Conservation (phyloP, 2,113 vertebrate genomes). For the Vulpes vulpes region DNA sequence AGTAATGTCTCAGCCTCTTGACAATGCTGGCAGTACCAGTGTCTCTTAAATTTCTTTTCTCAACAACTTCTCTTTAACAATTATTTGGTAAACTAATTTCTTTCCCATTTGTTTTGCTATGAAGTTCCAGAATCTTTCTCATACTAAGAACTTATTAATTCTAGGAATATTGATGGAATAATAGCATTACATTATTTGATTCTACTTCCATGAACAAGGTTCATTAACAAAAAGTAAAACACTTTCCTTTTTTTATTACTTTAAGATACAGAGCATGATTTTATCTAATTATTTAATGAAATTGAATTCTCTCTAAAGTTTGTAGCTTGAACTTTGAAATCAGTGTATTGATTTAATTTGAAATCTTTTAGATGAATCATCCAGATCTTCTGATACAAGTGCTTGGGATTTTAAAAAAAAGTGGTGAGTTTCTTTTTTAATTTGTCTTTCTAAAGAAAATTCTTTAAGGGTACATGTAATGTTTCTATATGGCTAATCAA, state of each 20-base stretch:
- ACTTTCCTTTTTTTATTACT: conserved; percentile 46
- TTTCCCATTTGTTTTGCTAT: conserved; percentile 27
- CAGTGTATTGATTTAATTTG: conserved; percentile 71
- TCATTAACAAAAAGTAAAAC: conserved; percentile 47
- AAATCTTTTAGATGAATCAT: conserved; percentile 94
- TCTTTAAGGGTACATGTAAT: neutral
- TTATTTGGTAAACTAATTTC: conserved; percentile 37
- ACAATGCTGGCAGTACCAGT: neutral
- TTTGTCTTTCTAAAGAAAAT: conserved; percentile 58
- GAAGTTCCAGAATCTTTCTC: conserved; percentile 42
- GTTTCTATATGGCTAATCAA: conserved; percentile 37
- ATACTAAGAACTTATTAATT: conserved; percentile 46
- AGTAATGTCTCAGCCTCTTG: neutral
- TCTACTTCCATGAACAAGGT: conserved; percentile 19
- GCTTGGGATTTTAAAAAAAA: conserved; percentile 97
- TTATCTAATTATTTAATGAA: conserved; percentile 50
- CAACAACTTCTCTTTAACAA: conserved; percentile 41
- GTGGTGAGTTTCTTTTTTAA: conserved; percentile 89
- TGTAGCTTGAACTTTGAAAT: conserved; percentile 37
- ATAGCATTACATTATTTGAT: conserved; percentile 5
- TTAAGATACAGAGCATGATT: conserved; percentile 62
- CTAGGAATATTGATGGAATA: neutral
- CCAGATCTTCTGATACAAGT: conserved; percentile 98
- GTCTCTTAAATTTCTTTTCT: conserved; percentile 34
- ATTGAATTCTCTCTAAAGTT: conserved; percentile 51